Conservation (phyloP, 2,888 invertebrate genomes). For the Platycheirus albimanus region DNA sequence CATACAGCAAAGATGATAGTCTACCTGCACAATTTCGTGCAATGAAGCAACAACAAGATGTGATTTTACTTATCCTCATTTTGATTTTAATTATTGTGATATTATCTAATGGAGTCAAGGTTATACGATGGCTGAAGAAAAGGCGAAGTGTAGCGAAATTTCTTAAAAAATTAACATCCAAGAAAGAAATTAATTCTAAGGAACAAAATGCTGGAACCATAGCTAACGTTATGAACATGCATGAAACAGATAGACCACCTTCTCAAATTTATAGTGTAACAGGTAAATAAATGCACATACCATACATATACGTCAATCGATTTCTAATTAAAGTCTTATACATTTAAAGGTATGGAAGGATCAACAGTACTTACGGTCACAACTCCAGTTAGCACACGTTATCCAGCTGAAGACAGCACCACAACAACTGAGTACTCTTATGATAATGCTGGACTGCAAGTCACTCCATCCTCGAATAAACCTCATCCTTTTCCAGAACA, state of each 20-base stretch:
- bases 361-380: conserved; percentile 87
- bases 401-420: conserved; percentile 89
- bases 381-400: conserved; percentile 87
- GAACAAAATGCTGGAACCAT: conserved; percentile 79
- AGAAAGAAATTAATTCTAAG: conserved; percentile 77
- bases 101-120: conserved; percentile 77
- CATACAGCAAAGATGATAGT: conserved; percentile 76
- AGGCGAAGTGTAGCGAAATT: conserved; percentile 76
- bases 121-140: conserved; percentile 77
- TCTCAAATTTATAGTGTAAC: conserved; percentile 80
- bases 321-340: background rate
- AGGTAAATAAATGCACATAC: conserved; percentile 76
- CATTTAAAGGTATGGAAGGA: conserved; percentile 83
- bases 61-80: conserved; percentile 78
- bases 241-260: conserved; percentile 79
- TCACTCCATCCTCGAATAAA: conserved; percentile 84
- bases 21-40: conserved; percentile 78
- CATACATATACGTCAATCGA: too few species aligned
- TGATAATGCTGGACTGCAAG: conserved; percentile 90
- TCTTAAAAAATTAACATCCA: conserved; percentile 77
- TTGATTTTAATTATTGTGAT: conserved; percentile 77
- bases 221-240: conserved; percentile 79
- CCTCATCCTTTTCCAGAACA: conserved; percentile 72
- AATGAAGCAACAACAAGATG: conserved; percentile 77
- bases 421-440: conserved; percentile 89